Evolutionary conservation across 2,888 invertebrate species (phyloP).

Genomic region (Drosophila kuntzei): DNA sequence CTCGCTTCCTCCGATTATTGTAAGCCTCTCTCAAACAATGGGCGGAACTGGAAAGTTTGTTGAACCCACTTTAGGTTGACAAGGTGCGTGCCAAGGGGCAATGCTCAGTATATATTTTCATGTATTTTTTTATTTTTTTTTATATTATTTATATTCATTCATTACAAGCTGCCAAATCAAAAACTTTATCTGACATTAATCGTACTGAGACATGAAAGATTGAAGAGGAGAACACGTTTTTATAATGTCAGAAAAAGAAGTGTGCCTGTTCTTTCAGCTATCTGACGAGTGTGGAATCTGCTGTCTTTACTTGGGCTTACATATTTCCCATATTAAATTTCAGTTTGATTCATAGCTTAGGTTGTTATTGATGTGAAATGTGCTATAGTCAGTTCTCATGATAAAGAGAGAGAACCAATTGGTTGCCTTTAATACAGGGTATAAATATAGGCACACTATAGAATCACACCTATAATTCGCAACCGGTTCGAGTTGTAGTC

Average conservation of each 20-base stretch:
- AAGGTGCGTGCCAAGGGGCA: constrained; percentile 54
- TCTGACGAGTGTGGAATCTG: background rate
- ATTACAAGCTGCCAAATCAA: constrained; percentile 27
- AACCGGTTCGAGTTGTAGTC: constrained; percentile 24
- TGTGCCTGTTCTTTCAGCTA: background rate
- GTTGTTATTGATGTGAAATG: background rate
- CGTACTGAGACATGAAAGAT: constrained; percentile 36
- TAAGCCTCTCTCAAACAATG: constrained; percentile 36
- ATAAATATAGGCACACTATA: constrained; percentile 3
- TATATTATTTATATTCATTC: constrained; percentile 38
- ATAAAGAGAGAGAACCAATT: background rate
- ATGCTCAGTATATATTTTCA: constrained; percentile 18
- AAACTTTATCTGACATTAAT: constrained; percentile 47
- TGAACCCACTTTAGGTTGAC: constrained; percentile 55
- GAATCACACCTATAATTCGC: constrained; percentile 20
- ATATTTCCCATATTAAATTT: background rate
- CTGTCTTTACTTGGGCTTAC: background rate
- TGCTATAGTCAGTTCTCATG: background rate
- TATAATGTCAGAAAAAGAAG: constrained; percentile 5
- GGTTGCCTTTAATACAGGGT: background rate
- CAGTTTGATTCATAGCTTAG: background rate
- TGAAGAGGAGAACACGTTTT: constrained; percentile 34
- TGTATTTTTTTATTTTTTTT: constrained; percentile 25
- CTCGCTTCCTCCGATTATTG: background rate
- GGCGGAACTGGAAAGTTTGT: constrained; percentile 57